phyloP scores from a whole-genome alignment of 2,113 vertebrate species.

The Hassar affinis region DNA sequence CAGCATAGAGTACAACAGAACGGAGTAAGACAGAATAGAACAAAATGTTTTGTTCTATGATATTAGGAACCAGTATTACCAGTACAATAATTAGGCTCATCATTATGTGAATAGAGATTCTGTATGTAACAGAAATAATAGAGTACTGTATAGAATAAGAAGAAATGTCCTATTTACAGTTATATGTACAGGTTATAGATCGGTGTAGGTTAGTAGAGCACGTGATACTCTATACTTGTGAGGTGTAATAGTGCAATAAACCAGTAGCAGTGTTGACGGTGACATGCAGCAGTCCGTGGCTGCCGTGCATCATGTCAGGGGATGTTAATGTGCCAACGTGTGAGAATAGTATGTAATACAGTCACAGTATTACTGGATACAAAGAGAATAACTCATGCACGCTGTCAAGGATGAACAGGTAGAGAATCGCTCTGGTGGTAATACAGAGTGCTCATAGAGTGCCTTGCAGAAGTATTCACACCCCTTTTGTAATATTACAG shows the following conservation, averaged over 20 bases:
- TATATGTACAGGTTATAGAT: background rate
- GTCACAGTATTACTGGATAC: background rate
- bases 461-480: background rate
- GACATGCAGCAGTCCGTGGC: background rate
- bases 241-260: background rate
- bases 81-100: background rate
- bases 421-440: background rate
- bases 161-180: background rate
- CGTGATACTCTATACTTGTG: background rate
- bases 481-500: background rate
- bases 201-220: background rate
- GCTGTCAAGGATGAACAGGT: background rate
- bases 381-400: constrained; percentile 18
- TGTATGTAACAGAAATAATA: background rate
- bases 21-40: background rate
- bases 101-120: background rate
- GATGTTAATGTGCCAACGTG: background rate
- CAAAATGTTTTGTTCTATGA: no score
- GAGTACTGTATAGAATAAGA: background rate
- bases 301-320: background rate
- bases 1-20: background rate
- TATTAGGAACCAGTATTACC: no score
- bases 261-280: background rate
- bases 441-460: background rate
- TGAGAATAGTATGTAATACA: background rate